Conservation (phyloP, 2,888 invertebrate genomes). For the Boloria euphrosyne region DNA sequence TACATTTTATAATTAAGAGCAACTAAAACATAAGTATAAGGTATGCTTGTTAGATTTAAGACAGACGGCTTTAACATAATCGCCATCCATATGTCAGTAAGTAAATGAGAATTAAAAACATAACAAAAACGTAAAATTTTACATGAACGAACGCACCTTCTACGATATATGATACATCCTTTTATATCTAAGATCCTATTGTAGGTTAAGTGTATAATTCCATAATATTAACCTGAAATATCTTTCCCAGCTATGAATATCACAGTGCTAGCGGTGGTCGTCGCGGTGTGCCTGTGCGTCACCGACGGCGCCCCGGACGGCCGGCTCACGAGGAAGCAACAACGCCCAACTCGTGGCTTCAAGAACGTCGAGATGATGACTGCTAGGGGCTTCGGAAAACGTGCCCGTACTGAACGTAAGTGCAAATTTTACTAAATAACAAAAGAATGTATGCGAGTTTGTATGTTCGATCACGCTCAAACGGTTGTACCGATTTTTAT, state of each 20-base stretch:
- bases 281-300: constrained; percentile 65
- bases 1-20: no score
- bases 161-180: no score
- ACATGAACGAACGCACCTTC: no score
- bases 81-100: no score
- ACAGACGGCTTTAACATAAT: no score
- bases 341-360: constrained; percentile 84
- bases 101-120: no score
- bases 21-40: no score
- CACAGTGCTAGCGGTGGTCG: constrained; percentile 65
- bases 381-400: constrained; percentile 85
- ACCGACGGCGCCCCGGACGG: constrained; percentile 67
- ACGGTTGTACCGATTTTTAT: not conserved
- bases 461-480: no score
- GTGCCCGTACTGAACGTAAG: constrained; percentile 77
- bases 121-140: no score
- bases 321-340: constrained; percentile 70
- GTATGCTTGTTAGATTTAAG: no score
- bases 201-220: not conserved
- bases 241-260: constrained; percentile 66
- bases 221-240: constrained; percentile 8
- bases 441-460: no score
- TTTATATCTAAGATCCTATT: no score
- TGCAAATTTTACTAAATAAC: constrained; percentile 30
- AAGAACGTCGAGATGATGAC: constrained; percentile 85